phyloP scores from a whole-genome alignment of 2,888 invertebrate genomes.

The Cremastobaeus sp. region DNA sequence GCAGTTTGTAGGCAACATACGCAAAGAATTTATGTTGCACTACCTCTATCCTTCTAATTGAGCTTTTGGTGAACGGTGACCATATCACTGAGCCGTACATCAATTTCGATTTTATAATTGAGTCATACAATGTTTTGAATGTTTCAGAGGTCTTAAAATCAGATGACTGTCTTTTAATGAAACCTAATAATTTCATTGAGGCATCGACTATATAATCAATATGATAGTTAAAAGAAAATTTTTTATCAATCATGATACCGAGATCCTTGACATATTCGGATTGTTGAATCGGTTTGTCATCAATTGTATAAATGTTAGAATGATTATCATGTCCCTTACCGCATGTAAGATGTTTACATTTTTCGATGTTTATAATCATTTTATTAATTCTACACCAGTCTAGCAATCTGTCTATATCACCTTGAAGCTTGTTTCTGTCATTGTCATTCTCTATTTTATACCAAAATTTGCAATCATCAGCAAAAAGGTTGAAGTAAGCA shows the following conservation, averaged over 20 bases:
- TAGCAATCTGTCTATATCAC: background rate
- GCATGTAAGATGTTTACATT: constrained; percentile 16
- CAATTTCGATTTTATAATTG: constrained; percentile 21
- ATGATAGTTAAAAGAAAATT: constrained; percentile 7
- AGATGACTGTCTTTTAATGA: constrained; percentile 20
- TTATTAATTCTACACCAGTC: constrained; percentile 4
- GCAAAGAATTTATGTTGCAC: constrained; percentile 29
- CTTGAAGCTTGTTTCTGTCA: background rate
- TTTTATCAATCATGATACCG: constrained; percentile 8
- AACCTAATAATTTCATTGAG: constrained; percentile 14
- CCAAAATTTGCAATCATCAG: constrained; percentile 28
- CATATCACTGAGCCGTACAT: constrained; percentile 23
- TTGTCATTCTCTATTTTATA: background rate
- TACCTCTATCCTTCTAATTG: background rate
- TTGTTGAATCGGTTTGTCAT: background rate
- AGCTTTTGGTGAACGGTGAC: background rate
- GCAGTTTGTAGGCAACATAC: constrained; percentile 10
- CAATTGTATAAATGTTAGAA: background rate
- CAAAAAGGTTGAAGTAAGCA: constrained; percentile 6
- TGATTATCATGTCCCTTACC: background rate
- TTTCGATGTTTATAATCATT: constrained; percentile 6
- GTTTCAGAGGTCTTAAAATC: constrained; percentile 7
- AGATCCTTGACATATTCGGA: constrained; percentile 1
- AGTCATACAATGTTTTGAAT: constrained; percentile 5
- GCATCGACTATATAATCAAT: constrained; percentile 19